These are phyloP conservation scores for Margaritifera margaritifera DNA, from an alignment of 2,888 invertebrate genomes.

Conservation along the genomic window DNA sequence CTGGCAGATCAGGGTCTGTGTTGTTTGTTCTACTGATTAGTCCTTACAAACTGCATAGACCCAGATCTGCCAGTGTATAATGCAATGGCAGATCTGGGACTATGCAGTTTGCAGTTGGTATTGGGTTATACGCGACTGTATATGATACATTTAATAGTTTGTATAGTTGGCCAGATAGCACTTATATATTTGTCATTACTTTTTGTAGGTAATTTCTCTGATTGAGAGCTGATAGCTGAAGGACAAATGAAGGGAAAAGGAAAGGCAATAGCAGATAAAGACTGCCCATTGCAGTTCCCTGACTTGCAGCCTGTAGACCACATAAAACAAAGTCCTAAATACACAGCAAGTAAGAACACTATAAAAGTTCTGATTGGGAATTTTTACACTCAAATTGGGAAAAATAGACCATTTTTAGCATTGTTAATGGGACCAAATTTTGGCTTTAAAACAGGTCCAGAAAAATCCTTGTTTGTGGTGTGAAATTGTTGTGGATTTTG, in stretches of 20 bases:
- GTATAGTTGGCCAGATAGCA: not conserved
- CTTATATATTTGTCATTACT: not conserved
- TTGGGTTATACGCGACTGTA: too few species aligned
- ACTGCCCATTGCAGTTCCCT: constrained; percentile 72
- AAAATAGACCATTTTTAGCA: not conserved
- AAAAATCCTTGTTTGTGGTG: not conserved
- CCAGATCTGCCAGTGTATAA: too few species aligned
- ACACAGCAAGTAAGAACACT: constrained; percentile 53
- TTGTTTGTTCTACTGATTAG: too few species aligned
- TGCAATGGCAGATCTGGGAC: too few species aligned
- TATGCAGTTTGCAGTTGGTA: too few species aligned
- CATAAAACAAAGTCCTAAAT: constrained; percentile 67
- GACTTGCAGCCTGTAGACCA: constrained; percentile 73
- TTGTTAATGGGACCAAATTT: too few species aligned
- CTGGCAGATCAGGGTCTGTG: too few species aligned
- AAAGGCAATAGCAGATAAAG: constrained; percentile 59
- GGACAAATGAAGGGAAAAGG: constrained; percentile 64
- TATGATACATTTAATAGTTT: not conserved
- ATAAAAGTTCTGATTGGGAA: not conserved
- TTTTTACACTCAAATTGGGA: not conserved
- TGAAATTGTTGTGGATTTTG: not conserved
- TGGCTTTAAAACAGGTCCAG: not conserved
- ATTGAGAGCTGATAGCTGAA: not conserved
- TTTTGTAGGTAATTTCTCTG: not conserved
- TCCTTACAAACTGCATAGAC: too few species aligned